A percentile compares a stretch with the other conserved stretches of the same genome.
Conservation (phyloP, 2,888 invertebrate genomes). For the Nephrotoma guestfalica region DNA sequence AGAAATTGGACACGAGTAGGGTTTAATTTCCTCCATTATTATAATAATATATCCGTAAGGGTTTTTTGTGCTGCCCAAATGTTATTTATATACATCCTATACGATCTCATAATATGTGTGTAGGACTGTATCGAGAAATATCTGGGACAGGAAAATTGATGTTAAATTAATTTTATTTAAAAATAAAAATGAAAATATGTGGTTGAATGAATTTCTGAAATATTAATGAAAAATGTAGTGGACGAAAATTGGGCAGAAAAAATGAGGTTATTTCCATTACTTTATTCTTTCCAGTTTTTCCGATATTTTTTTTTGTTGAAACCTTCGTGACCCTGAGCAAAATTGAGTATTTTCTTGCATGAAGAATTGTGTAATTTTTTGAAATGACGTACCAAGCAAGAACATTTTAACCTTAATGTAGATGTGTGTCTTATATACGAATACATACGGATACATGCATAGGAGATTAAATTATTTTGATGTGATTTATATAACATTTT, state of each 20-base stretch:
- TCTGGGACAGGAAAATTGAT: neutral
- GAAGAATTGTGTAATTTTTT: neutral
- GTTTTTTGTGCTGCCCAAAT: neutral
- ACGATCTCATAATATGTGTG: neutral
- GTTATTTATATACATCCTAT: neutral
- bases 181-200: neutral
- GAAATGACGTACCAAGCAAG: neutral
- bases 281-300: neutral
- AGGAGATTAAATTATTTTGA: neutral
- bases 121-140: neutral
- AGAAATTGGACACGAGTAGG: neutral
- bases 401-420: neutral
- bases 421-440: neutral
- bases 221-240: neutral
- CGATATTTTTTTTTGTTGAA: neutral
- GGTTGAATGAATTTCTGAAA: neutral
- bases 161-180: neutral
- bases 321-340: neutral
- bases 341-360: neutral
- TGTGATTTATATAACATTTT: neutral
- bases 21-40: neutral
- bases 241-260: neutral
- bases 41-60: neutral
- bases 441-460: neutral
- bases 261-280: neutral